phyloP scores from a whole-genome alignment of 2,797 vertebrate species.

The Eurystomus glaucurus region DNA sequence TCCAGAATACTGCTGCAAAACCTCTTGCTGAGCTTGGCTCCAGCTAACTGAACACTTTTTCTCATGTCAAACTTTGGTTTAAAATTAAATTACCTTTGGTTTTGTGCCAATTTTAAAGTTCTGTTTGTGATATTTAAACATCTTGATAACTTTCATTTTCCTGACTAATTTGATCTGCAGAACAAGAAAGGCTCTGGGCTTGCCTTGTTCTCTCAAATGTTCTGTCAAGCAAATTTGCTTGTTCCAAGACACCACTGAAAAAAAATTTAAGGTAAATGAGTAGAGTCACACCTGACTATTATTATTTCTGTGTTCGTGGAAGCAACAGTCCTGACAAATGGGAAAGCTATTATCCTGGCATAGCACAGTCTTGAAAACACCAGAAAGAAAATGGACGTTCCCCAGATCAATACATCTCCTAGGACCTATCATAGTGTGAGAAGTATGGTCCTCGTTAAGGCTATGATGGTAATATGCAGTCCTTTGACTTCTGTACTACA shows the following conservation, averaged over 20 bases:
- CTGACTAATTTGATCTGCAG: not conserved
- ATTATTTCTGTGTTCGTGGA: not conserved
- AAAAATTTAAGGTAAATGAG: not conserved
- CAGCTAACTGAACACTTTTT: not conserved
- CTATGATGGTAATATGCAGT: not conserved
- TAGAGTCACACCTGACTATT: not conserved
- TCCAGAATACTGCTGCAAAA: not conserved
- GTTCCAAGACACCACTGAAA: not conserved
- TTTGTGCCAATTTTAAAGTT: not conserved
- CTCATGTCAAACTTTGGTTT: not conserved
- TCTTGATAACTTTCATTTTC: not conserved
- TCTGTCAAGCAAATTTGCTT: not conserved
- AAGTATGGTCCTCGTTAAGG: slow-evolving; percentile 1
- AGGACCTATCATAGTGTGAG: not conserved
- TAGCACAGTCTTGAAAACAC: not conserved
- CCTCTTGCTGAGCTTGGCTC: not conserved
- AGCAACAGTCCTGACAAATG: not conserved
- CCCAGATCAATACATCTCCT: slow-evolving; percentile 1
- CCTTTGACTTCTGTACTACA: not conserved
- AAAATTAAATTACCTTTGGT: not conserved
- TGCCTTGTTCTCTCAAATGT: not conserved
- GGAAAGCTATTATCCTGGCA: not conserved
- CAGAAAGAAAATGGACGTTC: not conserved
- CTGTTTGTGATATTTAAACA: not conserved
- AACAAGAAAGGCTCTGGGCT: not conserved